Evolutionary conservation across 2,113 vertebrate genomes (phyloP).

Genomic region (Caranx ignobilis): DNA sequence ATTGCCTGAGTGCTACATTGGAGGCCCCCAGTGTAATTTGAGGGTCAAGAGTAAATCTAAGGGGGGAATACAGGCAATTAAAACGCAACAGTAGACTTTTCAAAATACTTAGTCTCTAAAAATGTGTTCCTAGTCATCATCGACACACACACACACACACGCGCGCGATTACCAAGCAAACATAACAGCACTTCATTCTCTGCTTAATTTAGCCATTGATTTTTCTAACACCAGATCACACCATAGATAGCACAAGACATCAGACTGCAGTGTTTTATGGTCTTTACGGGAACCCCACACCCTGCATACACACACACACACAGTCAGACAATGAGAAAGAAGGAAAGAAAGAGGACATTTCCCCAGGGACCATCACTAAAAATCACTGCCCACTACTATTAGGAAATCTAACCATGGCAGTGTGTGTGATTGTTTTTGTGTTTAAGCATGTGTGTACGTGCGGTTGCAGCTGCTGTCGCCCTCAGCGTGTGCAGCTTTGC

Average conservation of each 20-base stretch:
- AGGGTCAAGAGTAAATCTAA: neutral
- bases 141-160: constrained; percentile 14
- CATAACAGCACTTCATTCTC: constrained; percentile 68
- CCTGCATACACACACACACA: neutral
- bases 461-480: constrained; percentile 45
- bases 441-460: constrained; percentile 9
- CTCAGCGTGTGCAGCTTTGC: constrained; percentile 42
- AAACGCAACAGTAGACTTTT: neutral
- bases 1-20: neutral
- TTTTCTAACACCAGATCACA: constrained; percentile 67
- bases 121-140: neutral
- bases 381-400: constrained; percentile 48
- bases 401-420: constrained; percentile 24
- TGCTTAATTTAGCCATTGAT: constrained; percentile 75
- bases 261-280: constrained; percentile 65
- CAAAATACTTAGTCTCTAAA: neutral
- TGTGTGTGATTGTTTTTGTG: constrained; percentile 43
- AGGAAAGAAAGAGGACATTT: constrained; percentile 22
- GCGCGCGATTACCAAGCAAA: constrained; percentile 36
- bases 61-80: neutral
- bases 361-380: constrained; percentile 38
- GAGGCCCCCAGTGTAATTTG: neutral
- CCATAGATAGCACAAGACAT: constrained; percentile 53
- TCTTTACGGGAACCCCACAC: constrained; percentile 13
- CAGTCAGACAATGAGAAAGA: neutral